Evolutionary conservation across 2,888 invertebrate genomes (phyloP).

Genomic region (Troilus luridus): DNA sequence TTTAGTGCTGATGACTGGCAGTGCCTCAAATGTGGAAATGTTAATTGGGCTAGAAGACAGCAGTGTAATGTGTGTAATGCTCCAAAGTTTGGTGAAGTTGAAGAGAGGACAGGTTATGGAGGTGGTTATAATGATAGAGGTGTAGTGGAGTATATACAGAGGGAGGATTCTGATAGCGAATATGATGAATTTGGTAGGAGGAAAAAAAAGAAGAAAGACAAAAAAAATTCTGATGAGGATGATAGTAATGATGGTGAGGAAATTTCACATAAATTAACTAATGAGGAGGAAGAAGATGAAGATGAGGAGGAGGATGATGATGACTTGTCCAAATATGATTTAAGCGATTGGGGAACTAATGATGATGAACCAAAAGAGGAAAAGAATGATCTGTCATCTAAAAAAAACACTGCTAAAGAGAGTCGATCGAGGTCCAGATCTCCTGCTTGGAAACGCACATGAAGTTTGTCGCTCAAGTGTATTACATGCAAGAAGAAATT

Average conservation of each 20-base stretch:
- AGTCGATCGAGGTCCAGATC: slow-evolving; percentile 52
- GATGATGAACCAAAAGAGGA: slow-evolving; percentile 64
- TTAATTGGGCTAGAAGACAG: slow-evolving; percentile 96
- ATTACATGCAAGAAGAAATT: neutral
- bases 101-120: slow-evolving; percentile 84
- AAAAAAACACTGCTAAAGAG: slow-evolving; percentile 3
- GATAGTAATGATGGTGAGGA: slow-evolving; percentile 58
- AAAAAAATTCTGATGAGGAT: slow-evolving; percentile 63
- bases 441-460: slow-evolving; percentile 38
- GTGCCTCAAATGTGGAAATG: slow-evolving; percentile 99
- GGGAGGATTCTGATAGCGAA: slow-evolving; percentile 91
- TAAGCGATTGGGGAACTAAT: slow-evolving; percentile 75
- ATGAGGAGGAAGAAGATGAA: slow-evolving; percentile 70
- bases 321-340: slow-evolving; percentile 84
- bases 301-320: slow-evolving; percentile 75
- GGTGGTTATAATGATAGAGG: slow-evolving; percentile 97
- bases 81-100: slow-evolving; percentile 95
- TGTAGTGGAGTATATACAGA: slow-evolving; percentile 93
- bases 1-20: slow-evolving; percentile 99
- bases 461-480: slow-evolving; percentile 19
- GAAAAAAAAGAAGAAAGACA: slow-evolving; percentile 70
- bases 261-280: slow-evolving; percentile 68
- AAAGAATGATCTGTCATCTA: slow-evolving; percentile 55
- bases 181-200: slow-evolving; percentile 85
- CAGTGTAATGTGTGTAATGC: slow-evolving; percentile 99